Evolutionary conservation across 2,113 vertebrate genomes (phyloP).

Genomic region (Rissa tridactyla): DNA sequence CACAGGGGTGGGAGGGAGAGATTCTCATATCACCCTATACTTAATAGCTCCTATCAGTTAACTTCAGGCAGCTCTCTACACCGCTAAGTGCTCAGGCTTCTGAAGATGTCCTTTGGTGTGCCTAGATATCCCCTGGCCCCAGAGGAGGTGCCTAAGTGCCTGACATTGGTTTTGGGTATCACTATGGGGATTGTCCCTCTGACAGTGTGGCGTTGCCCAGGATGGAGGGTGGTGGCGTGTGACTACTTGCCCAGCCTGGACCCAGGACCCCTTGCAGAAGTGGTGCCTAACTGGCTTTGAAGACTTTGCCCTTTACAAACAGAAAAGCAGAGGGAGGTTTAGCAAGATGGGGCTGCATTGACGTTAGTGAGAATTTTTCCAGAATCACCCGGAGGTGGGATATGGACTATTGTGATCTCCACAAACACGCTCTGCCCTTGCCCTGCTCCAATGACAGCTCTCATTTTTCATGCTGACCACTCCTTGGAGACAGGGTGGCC

Average conservation of each 20-base stretch:
- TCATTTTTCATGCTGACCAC: neutral
- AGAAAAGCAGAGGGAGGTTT: neutral
- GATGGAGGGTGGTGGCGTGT: neutral
- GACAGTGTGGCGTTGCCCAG: neutral
- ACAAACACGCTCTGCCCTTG: neutral
- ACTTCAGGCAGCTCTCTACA: neutral
- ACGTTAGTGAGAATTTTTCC: neutral
- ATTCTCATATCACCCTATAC: rapidly evolving
- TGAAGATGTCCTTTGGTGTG: neutral
- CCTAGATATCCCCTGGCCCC: neutral
- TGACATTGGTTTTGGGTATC: neutral
- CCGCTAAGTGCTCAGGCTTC: neutral
- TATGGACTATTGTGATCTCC: neutral
- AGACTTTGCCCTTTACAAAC: neutral
- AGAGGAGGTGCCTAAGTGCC: neutral
- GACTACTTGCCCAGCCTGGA: neutral
- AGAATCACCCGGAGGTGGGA: neutral
- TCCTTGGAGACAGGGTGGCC: neutral
- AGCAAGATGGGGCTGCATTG: neutral
- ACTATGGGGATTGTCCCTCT: neutral
- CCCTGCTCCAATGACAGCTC: neutral
- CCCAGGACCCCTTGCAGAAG: neutral
- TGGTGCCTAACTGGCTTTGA: neutral
- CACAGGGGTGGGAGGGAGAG: neutral
- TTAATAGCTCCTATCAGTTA: neutral